Evolutionary conservation across 2,797 vertebrate species (phyloP), one percentile per base, ranked within the genome.

Genomic region (Sebastes steindachneri): DNA sequence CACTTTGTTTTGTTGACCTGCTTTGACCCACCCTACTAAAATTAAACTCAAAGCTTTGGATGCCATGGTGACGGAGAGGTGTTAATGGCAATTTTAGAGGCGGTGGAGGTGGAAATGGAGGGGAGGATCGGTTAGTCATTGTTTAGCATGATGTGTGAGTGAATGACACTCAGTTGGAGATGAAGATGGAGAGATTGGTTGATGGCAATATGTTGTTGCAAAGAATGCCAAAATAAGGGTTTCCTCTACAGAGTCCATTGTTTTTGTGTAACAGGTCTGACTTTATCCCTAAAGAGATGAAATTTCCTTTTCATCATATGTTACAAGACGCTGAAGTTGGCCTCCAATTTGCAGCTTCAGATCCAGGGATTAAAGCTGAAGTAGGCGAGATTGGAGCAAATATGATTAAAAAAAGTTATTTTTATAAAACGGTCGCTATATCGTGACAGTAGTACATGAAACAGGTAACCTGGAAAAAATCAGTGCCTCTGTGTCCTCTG

Each of bases 61-160:
- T 79, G 64, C 80, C 82, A 86, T 86, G 83, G 70, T 74, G 78
- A 88, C 84, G 64, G 65, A 82, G 82, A 89, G 79, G 84, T 76
- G 81, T 74, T 89, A 82, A 89, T 83, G 59, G 76, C 69, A 62
- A 60, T 85, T 83, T 80, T 67, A 48, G 65, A 68, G 17, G 71
- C 26, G 37, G 29, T 41, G 68, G 73, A 72, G 68, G 68, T 67
- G 67, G 55, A 70, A 54, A 74, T 41, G n/a, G 63, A 77, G 77
- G 68, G 23, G 68, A 70, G 45, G 68, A 85, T 67, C 11, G 15
- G 68, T 84, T 85, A 82, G 78, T 84, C 81, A 82, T 80, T 75
- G 65, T 79, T 80, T 62, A 51, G 75, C 62, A 75, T 70, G 67
- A 80, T 51, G 19, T 59, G 15, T 15, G 66, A 72, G 60, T 37